phyloP scores from a whole-genome alignment of 2,113 vertebrate species.

The Morone saxatilis region DNA sequence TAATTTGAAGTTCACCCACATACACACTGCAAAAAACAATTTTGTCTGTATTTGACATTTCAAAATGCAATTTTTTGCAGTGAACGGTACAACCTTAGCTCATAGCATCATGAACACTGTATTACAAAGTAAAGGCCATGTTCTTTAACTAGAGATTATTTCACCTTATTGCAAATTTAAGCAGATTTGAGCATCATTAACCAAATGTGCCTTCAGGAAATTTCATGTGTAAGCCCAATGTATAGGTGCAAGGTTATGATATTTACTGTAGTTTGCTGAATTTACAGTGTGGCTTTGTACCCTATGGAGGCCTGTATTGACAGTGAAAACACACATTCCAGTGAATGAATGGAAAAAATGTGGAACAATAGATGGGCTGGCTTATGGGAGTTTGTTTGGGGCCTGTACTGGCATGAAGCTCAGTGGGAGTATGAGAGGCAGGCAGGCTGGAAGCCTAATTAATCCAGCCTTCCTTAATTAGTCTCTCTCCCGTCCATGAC shows the following conservation, averaged over 20 bases:
- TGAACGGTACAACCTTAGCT: background rate
- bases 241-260: background rate
- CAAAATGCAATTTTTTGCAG: background rate
- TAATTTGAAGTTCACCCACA: background rate
- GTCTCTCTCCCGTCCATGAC: conserved; percentile 76
- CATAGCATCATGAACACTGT: background rate
- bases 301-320: conserved; percentile 30
- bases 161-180: conserved; percentile 8
- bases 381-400: conserved; percentile 62
- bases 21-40: background rate
- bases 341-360: conserved; percentile 59
- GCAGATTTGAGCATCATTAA: conserved; percentile 18
- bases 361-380: conserved; percentile 65
- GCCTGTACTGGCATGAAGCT: conserved; percentile 69
- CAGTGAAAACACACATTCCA: conserved; percentile 58
- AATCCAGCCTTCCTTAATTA: conserved; percentile 83
- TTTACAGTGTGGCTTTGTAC: conserved; percentile 38
- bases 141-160: background rate
- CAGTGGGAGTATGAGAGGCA: conserved; percentile 75
- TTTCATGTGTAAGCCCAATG: too few relatives aligned
- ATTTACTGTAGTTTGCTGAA: conserved; percentile 36
- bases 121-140: background rate
- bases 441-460: conserved; percentile 81
- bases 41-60: background rate
- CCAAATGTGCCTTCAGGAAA: background rate